These are phyloP conservation scores for Calyptommatus sinebrachiatus DNA, from an alignment of 2,113 vertebrate species.

Conservation along the genomic window DNA sequence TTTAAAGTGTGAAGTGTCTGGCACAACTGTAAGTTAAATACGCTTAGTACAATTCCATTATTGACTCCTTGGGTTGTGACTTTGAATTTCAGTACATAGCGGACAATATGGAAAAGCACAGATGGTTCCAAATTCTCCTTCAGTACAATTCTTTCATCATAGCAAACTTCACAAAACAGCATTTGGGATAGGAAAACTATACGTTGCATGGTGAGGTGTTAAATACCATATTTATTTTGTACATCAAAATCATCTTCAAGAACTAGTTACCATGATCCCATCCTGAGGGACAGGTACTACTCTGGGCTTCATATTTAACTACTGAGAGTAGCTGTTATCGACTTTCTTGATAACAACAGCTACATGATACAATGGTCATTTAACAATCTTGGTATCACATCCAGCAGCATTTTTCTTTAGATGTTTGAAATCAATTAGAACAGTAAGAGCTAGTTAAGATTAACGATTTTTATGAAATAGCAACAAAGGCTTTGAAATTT, in stretches of 20 bases:
- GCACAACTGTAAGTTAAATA: slow-evolving; percentile 20
- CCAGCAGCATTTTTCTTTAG: too few species aligned
- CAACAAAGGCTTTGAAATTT: too few species aligned
- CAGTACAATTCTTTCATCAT: neutral
- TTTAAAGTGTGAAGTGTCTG: neutral
- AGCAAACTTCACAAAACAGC: slow-evolving; percentile 28
- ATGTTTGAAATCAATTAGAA: too few species aligned
- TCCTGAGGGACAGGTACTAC: too few species aligned
- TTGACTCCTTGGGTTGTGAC: slow-evolving; percentile 21
- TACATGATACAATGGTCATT: too few species aligned
- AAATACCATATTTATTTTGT: neutral
- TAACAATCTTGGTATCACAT: too few species aligned
- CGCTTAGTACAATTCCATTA: slow-evolving; percentile 13
- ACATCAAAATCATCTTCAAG: neutral
- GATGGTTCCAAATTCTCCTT: slow-evolving; percentile 12
- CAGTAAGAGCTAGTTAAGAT: too few species aligned
- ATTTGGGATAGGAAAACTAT: neutral
- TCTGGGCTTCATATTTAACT: too few species aligned
- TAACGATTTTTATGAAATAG: too few species aligned
- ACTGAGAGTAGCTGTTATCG: too few species aligned
- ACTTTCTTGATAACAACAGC: too few species aligned
- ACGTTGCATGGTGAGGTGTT: neutral
- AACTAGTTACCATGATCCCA: too few species aligned
- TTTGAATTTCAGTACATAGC: neutral
- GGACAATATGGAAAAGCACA: slow-evolving; percentile 6